Evolutionary conservation across 1,140 invertebrate species (phyloP), one percentile per base, ranked within the genome.

Genomic region (Drosophila truncata): DNA sequence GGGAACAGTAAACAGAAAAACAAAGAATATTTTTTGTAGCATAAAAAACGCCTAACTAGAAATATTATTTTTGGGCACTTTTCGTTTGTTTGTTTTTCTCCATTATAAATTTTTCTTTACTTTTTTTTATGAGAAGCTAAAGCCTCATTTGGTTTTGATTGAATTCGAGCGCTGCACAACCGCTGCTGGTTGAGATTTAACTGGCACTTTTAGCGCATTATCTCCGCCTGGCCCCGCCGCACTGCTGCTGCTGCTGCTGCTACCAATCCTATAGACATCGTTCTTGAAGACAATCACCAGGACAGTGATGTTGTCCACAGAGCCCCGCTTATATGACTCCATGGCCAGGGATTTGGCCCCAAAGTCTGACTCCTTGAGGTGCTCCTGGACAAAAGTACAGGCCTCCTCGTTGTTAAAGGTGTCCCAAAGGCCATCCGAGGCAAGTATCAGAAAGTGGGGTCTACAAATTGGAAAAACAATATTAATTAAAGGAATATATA

Each of bases 341-440:
- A 97, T 93, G 13, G 97, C 96, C 66, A 99, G 94, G 91, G 96
- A 97, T 93, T 98, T 98, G 39, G 98, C 98, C 60, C 98, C 98
- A 94, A 95, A 97, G 92, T 96, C 95, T 23, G 97, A 95, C 93
- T 98, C 97, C 80, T 97, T 94, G 20, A 98, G 94, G 73, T 96
- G 95, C 78, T 97, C 95, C 92, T 96, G 96, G 33, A 98, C 95
- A 93, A 96, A 99, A 76, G 96, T 95, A 14, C 98, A 95, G 49
- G 98, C 98, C 93, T 99, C 98, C 93, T 99, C 98, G 93, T 99
- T 99, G 18, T 95, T 95, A 90, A 99, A 98, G 31, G 97, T 98
- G 93, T 99, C 98, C 98, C 98, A 99, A 10, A 99, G 94, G 13
- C 98, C 98, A 95, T 99, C 98, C 4, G 98, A 97, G 13, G 98